These are phyloP conservation scores for Eristalis intricaria DNA, from an alignment of 2,888 invertebrate genomes.

Conservation along the genomic window DNA sequence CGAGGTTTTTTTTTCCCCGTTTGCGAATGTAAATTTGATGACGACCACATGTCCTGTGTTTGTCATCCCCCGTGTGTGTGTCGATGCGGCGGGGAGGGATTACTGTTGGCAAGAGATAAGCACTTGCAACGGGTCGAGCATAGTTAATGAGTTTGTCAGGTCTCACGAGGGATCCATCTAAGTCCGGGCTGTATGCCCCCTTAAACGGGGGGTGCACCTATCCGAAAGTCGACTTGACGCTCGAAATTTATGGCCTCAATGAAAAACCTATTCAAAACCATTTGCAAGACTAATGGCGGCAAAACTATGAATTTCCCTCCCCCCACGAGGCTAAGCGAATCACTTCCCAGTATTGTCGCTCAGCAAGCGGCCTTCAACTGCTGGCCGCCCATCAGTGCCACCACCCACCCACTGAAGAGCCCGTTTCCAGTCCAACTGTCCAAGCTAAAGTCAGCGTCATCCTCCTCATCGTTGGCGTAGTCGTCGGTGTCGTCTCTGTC, in stretches of 20 bases:
- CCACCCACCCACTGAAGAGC: slow-evolving; percentile 7
- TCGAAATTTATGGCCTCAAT: slow-evolving; percentile 59
- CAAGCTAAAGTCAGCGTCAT: slow-evolving; percentile 9
- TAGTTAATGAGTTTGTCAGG: background rate
- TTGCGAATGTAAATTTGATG: background rate
- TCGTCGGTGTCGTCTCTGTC: slow-evolving; percentile 53
- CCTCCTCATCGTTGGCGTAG: slow-evolving; percentile 3
- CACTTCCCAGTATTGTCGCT: slow-evolving; percentile 65
- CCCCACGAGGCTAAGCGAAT: slow-evolving; percentile 36
- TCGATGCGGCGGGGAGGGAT: background rate
- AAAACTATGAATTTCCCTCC: slow-evolving; percentile 50
- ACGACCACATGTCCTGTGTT: background rate
- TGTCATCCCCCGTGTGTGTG: background rate
- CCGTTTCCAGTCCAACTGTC: background rate
- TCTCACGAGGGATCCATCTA: background rate
- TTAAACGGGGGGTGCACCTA: background rate
- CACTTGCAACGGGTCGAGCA: background rate
- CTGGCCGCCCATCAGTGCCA: background rate
- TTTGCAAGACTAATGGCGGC: slow-evolving; percentile 65
- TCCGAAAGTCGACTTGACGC: slow-evolving; percentile 47
- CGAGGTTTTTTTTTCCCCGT: background rate
- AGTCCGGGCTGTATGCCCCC: background rate
- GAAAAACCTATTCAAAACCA: slow-evolving; percentile 65
- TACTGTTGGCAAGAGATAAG: background rate
- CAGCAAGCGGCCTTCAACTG: slow-evolving; percentile 56